phyloP scores from a whole-genome alignment of 2,113 vertebrate genomes.

The Hippocampus comes region DNA sequence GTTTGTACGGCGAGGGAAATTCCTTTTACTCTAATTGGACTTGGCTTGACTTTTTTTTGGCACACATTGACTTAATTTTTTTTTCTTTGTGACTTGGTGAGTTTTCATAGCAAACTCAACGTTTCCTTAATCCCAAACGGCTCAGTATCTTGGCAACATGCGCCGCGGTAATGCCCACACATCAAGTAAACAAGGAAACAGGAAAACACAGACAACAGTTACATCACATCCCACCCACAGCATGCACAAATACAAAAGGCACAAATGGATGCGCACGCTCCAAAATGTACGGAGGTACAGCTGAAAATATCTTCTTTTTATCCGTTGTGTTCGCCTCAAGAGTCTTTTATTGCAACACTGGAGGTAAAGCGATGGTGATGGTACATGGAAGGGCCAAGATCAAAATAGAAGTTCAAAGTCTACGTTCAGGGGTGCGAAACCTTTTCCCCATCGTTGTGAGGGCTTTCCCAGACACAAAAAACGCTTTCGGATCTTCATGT shows the following conservation, averaged over 20 bases:
- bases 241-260: constrained; percentile 10
- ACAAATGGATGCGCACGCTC: constrained; percentile 4
- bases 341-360: not conserved
- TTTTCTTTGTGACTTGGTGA: not conserved
- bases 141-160: constrained; percentile 50
- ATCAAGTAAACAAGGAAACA: constrained; percentile 53
- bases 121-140: constrained; percentile 24
- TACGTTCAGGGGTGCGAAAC: not conserved
- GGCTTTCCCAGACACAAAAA: too few relatives aligned
- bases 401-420: not conserved
- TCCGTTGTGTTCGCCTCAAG: not conserved
- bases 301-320: constrained; percentile 9
- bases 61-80: not conserved
- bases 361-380: not conserved
- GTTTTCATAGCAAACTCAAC: constrained; percentile 20
- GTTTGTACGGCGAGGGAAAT: not conserved
- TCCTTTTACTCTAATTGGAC: not conserved
- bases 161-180: constrained; percentile 52
- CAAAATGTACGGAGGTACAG: constrained; percentile 4
- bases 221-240: constrained; percentile 44
- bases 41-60: constrained; percentile 1
- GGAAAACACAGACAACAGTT: constrained; percentile 49
- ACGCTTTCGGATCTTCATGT: not conserved
- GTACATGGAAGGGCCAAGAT: not conserved
- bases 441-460: not conserved